phyloP scores from a whole-genome alignment of 2,888 invertebrate genomes.

The Cephalotes varians region DNA sequence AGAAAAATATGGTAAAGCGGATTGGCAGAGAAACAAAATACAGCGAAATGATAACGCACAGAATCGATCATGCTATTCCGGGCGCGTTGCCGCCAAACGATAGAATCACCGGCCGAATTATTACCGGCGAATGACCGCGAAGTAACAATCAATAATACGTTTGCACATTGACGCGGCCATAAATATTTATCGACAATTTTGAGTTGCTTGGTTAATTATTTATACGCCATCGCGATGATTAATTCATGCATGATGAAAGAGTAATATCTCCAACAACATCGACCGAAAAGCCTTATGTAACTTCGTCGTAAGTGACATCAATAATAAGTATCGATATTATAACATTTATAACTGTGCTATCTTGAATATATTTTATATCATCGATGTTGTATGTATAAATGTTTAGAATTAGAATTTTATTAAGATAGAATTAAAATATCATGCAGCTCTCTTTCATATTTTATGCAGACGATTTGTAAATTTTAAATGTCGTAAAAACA shows the following conservation, averaged over 20 bases:
- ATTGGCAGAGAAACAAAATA: slow-evolving; percentile 31
- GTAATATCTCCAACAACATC: slow-evolving; percentile 49
- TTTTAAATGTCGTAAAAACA: neutral
- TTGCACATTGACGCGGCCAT: slow-evolving; percentile 73
- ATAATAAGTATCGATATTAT: neutral
- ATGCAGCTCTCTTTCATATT: neutral
- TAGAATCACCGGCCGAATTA: slow-evolving; percentile 70
- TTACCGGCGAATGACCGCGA: slow-evolving; percentile 64
- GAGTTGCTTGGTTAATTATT: slow-evolving; percentile 71
- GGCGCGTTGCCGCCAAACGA: slow-evolving; percentile 29
- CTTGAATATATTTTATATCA: neutral
- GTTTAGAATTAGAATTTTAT: neutral
- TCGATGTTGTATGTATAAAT: neutral
- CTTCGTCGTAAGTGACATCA: slow-evolving; percentile 55
- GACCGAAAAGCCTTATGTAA: neutral
- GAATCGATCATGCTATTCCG: slow-evolving; percentile 26
- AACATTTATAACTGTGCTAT: neutral
- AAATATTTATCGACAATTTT: slow-evolving; percentile 78
- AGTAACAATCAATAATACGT: slow-evolving; percentile 74
- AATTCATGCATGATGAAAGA: slow-evolving; percentile 68
- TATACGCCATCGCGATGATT: slow-evolving; percentile 73
- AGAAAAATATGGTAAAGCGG: slow-evolving; percentile 67
- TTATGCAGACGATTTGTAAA: neutral
- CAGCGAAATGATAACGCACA: slow-evolving; percentile 36
- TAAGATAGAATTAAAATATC: neutral